These are phyloP conservation scores for Chironomus riparius DNA, from an alignment of 2,888 invertebrate genomes.

Conservation along the genomic window DNA sequence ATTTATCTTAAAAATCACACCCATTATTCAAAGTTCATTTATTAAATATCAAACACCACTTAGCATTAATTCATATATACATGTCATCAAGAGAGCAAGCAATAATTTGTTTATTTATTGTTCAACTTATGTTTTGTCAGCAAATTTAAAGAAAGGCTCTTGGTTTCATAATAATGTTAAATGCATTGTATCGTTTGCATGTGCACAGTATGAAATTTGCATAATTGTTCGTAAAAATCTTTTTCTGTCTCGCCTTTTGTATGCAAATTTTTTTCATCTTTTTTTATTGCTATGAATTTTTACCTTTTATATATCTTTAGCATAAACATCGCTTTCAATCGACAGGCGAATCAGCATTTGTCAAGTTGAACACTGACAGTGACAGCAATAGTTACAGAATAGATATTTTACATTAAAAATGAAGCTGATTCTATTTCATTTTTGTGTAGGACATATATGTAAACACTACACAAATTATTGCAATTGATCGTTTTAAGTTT, in stretches of 20 bases:
- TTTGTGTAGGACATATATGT: neutral
- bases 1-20: no score
- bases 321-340: neutral
- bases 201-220: slow-evolving; percentile 2
- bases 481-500: neutral
- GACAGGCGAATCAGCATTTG: neutral
- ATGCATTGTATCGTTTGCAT: neutral
- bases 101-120: slow-evolving; percentile 28
- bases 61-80: no score
- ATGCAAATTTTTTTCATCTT: neutral
- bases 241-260: slow-evolving; percentile 6
- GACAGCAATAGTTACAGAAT: no score
- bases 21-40: no score
- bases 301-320: neutral
- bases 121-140: slow-evolving; percentile 1
- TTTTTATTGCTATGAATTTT: neutral
- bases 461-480: no score
- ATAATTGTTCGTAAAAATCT: slow-evolving; percentile 16
- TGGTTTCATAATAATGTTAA: neutral
- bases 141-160: neutral
- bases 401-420: no score
- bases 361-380: neutral
- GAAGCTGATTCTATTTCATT: neutral
- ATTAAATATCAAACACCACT: no score
- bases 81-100: neutral